Conservation (phyloP, 2,888 invertebrate species). For the Thelaira solivaga region DNA sequence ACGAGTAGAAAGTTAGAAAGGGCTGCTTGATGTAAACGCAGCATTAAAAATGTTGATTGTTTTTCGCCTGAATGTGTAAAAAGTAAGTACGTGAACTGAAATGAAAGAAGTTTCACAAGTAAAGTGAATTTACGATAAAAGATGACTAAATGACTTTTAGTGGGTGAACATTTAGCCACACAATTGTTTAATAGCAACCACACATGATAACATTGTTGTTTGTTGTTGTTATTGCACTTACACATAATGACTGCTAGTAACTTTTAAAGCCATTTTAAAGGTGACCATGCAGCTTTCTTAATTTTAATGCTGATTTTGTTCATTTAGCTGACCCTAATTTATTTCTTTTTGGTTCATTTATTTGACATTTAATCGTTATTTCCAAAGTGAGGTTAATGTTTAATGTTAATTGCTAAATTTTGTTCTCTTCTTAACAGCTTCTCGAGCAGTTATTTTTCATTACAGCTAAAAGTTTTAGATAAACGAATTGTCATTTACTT, state of each 20-base stretch:
- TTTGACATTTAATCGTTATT: too few species aligned
- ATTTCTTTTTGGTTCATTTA: background rate
- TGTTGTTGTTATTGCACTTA: background rate
- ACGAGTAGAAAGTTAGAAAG: slow-evolving; percentile 19
- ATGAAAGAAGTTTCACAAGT: background rate
- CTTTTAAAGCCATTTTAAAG: too few species aligned
- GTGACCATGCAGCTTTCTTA: too few species aligned
- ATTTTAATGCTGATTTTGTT: too few species aligned
- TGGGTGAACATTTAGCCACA: slow-evolving; percentile 38
- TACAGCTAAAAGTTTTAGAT: too few species aligned
- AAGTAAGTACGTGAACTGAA: slow-evolving; percentile 8
- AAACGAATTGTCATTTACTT: too few species aligned
- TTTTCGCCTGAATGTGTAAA: slow-evolving; percentile 1
- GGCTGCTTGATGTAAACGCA: slow-evolving; percentile 45
- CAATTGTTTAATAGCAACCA: slow-evolving; percentile 43
- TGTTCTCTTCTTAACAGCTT: too few species aligned
- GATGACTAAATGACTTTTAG: slow-evolving; percentile 15
- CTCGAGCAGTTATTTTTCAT: too few species aligned
- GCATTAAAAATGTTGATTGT: slow-evolving; percentile 38
- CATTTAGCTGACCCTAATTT: background rate
- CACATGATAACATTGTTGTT: background rate
- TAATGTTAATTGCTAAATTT: too few species aligned
- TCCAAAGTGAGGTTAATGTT: too few species aligned
- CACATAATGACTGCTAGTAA: too few species aligned
- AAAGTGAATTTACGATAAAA: slow-evolving; percentile 3